These are phyloP conservation scores for Conger conger DNA, from an alignment of 2,113 vertebrate genomes.

Conservation along the genomic window DNA sequence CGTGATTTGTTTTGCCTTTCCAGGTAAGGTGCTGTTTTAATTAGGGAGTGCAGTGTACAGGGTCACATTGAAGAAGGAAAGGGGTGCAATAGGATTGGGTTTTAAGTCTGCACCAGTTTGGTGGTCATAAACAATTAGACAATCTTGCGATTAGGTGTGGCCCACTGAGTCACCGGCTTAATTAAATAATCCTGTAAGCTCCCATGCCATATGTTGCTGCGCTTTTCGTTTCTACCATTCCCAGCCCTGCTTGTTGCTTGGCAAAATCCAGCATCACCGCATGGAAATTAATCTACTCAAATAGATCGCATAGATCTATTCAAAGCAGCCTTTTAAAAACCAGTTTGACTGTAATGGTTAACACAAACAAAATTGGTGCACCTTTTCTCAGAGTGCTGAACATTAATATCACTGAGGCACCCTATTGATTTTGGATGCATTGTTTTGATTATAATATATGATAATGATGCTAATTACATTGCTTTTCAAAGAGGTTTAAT, in stretches of 20 bases:
- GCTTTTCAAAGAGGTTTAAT: background rate
- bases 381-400: background rate
- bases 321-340: background rate
- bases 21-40: background rate
- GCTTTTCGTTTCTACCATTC: slow-evolving; percentile 60
- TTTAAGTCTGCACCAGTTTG: slow-evolving; percentile 28
- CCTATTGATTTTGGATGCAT: background rate
- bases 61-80: slow-evolving; percentile 10
- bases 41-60: background rate
- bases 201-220: slow-evolving; percentile 77
- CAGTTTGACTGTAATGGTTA: background rate
- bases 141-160: slow-evolving; percentile 60
- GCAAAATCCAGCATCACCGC: background rate
- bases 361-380: background rate
- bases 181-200: slow-evolving; percentile 82
- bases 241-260: slow-evolving; percentile 35
- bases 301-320: background rate
- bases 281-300: slow-evolving; percentile 3
- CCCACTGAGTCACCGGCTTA: slow-evolving; percentile 69
- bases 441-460: background rate
- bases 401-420: background rate
- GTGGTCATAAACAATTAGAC: slow-evolving; percentile 42
- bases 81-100: slow-evolving; percentile 9
- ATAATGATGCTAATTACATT: background rate
- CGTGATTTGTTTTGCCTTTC: background rate